Conservation (phyloP, 2,113 vertebrate genomes). For the Agelaius tricolor region DNA sequence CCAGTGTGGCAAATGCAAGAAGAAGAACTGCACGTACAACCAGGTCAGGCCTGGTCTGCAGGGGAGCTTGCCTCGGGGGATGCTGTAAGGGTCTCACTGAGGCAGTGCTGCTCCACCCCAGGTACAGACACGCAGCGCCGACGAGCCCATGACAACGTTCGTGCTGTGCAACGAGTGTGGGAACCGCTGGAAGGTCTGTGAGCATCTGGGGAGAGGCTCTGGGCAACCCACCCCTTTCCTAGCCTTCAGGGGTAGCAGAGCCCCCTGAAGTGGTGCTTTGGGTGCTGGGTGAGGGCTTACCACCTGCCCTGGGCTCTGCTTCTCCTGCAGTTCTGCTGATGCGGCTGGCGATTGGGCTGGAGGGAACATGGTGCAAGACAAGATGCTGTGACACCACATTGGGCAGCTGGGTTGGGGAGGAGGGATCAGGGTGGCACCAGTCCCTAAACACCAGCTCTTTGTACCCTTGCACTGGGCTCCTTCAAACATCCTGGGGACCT, state of each 20-base stretch:
- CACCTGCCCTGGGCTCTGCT: background rate
- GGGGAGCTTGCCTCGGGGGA: background rate
- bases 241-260: background rate
- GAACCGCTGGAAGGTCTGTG: conserved; percentile 96
- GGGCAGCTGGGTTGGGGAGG: background rate
- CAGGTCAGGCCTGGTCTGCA: conserved; percentile 70
- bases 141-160: conserved; percentile 98
- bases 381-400: background rate
- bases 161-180: conserved; percentile 97
- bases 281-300: background rate
- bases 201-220: fast-evolving
- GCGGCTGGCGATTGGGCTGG: background rate
- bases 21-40: conserved; percentile 96
- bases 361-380: background rate
- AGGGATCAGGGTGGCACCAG: background rate
- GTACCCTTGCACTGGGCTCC: background rate
- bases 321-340: conserved; percentile 79
- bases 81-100: fast-evolving
- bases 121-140: conserved; percentile 96
- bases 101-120: background rate
- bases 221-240: background rate
- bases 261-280: fast-evolving
- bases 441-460: background rate
- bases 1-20: conserved; percentile 94
- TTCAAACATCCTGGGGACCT: fast-evolving